A percentile compares a stretch with the other conserved stretches of the same genome.
These are phyloP conservation scores for Temnothorax rugatulus DNA, from an alignment of 2,888 invertebrate species.

Conservation along the genomic window DNA sequence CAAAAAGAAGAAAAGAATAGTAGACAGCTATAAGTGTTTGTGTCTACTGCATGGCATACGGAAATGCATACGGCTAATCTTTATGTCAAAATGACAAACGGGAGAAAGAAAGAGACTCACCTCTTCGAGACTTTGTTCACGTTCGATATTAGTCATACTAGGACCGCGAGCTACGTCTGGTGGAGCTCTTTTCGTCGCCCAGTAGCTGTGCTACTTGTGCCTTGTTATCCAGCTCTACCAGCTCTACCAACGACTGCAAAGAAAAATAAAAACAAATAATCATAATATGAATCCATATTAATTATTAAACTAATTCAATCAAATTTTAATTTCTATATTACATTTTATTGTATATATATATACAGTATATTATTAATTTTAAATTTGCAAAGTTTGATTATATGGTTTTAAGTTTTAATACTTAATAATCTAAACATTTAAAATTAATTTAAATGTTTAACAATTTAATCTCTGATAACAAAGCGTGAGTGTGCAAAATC, in stretches of 20 bases:
- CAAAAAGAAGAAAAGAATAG: slow-evolving; percentile 84
- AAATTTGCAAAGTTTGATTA: slow-evolving; percentile 10
- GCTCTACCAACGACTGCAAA: slow-evolving; percentile 90
- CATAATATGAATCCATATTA: not conserved
- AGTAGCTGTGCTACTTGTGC: slow-evolving; percentile 93
- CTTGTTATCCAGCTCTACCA: slow-evolving; percentile 88
- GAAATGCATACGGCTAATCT: slow-evolving; percentile 72
- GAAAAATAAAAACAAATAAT: slow-evolving; percentile 13
- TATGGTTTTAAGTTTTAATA: not conserved
- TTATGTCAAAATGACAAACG: slow-evolving; percentile 31
- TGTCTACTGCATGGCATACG: slow-evolving; percentile 79
- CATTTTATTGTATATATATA: not conserved
- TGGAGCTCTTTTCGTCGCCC: slow-evolving; percentile 89
- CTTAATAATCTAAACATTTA: not conserved
- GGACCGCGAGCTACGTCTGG: slow-evolving; percentile 91
- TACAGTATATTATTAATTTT: not conserved
- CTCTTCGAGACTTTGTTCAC: slow-evolving; percentile 91
- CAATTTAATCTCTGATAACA: too few species aligned
- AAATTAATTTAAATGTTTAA: slow-evolving; percentile 7
- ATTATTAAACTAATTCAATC: not conserved
- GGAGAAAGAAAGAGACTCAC: slow-evolving; percentile 88
- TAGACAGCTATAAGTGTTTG: slow-evolving; percentile 82
- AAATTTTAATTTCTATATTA: not conserved
- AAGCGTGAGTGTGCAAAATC: too few species aligned
- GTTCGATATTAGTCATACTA: slow-evolving; percentile 90